Base-by-base conservation (phyloP, 1,140 invertebrate genomes). In the Spodoptera litura region DNA sequence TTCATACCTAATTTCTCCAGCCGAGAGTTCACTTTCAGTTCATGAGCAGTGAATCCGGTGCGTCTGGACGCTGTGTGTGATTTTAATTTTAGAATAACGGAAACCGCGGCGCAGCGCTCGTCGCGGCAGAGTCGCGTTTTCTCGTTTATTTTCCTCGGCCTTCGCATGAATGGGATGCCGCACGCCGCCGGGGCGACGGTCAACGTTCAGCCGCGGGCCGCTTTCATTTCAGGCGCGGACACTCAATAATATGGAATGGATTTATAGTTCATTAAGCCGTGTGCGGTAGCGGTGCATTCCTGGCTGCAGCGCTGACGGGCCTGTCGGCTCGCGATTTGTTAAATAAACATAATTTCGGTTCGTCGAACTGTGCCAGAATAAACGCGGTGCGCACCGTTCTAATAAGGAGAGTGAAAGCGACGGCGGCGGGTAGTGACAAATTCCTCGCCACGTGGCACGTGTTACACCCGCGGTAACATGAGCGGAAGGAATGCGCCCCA, bases 101-200 rank as follows among this genome's bases (percentile, higher is more conserved):
- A 90, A 91, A 90, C 83, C 74, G 80, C 79, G 62, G 81, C 58
- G 66, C 44, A 27, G 72, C 55, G 70, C 68, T 51, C 49, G 59
- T 75, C 73, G 72, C 79, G 79, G 75, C 83, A 66, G 75, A 80
- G 81, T 78, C 77, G 68, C 53, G 44, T 85, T 85, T 86, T 87
- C 85, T 81, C 85, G 85, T 89, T 85, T 83, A 86, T 87, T 88
- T 87, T 85, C 61, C 82, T 83, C 86, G 91, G 84, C 90, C 91
- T 92, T 91, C 88, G 88, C 90, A 88, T 93, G 92, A 92, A 92
- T 93, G 91, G 78, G 84, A 92, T 88, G 88, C 89, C 89, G 89
- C 87, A 15, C 4, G 31, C 31, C 38, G 38, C 38, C 88, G 78
- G 56, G 59, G 62, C 77, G 81, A 64, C 87, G 87, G 86, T 91